Conservation (phyloP, 2,888 invertebrate genomes). For the Pammene fasciana region DNA sequence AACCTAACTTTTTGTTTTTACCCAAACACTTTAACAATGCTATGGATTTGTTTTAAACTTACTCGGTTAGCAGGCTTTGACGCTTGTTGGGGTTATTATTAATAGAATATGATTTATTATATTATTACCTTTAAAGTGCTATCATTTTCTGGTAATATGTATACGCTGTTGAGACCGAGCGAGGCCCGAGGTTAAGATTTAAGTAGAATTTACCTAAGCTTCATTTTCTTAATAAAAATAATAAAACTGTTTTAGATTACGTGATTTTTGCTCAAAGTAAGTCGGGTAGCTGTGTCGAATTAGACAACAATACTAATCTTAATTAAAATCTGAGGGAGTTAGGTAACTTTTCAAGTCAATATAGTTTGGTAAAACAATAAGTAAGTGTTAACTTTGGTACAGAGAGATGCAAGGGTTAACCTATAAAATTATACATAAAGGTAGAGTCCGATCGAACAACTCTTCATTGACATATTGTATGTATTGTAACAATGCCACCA, state of each 20-base stretch:
- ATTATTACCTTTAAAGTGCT: constrained; percentile 55
- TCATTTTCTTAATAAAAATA: too few species aligned
- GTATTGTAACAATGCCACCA: too few species aligned
- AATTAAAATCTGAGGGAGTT: constrained; percentile 13
- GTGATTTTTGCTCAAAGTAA: neutral
- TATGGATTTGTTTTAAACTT: too few species aligned
- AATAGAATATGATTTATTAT: constrained; percentile 58
- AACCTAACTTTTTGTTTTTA: too few species aligned
- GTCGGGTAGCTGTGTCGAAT: neutral
- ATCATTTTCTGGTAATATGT: constrained; percentile 40
- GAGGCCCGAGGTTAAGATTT: neutral
- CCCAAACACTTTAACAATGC: too few species aligned
- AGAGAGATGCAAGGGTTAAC: too few species aligned
- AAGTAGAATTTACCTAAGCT: too few species aligned
- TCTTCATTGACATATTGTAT: too few species aligned
- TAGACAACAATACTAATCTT: constrained; percentile 8
- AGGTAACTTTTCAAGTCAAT: neutral
- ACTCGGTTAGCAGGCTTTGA: too few species aligned
- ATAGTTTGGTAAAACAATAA: neutral
- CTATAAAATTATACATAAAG: too few species aligned
- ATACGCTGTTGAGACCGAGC: constrained; percentile 19
- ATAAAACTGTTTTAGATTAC: neutral
- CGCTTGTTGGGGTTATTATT: constrained; percentile 64
- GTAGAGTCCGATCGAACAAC: too few species aligned
- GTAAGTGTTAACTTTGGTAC: too few species aligned